Evolutionary conservation across 2,797 vertebrate genomes (phyloP).

Genomic region (Ammospiza maritima): DNA sequence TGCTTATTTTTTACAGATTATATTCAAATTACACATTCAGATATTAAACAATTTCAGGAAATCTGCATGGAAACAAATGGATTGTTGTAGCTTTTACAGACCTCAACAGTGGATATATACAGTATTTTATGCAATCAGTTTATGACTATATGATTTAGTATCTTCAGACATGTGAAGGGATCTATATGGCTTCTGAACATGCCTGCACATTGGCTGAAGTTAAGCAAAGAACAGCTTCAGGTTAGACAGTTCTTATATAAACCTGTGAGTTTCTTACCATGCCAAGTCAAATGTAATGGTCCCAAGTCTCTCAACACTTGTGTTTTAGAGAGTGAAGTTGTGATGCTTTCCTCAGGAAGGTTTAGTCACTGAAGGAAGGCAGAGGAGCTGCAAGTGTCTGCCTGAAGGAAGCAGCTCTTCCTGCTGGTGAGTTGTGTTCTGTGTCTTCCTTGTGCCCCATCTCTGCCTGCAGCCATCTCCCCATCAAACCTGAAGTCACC

Average conservation of each 20-base stretch:
- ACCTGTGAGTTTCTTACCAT: neutral
- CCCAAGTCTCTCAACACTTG: neutral
- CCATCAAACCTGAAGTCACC: accelerated
- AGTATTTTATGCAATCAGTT: conserved; percentile 56
- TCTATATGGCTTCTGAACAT: conserved; percentile 79
- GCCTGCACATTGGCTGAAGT: conserved; percentile 76
- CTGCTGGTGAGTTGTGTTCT: neutral
- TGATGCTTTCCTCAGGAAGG: neutral
- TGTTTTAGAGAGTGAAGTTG: neutral
- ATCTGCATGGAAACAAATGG: neutral
- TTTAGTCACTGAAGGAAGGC: neutral
- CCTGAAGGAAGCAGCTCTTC: neutral
- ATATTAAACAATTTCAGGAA: neutral
- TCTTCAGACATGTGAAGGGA: conserved; percentile 74
- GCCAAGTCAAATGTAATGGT: neutral
- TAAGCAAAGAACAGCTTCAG: conserved; percentile 1
- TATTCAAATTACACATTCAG: neutral
- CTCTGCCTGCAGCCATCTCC: neutral
- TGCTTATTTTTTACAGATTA: neutral
- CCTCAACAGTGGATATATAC: conserved; percentile 77
- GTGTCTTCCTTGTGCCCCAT: accelerated
- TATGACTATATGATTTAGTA: neutral
- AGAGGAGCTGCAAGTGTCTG: neutral
- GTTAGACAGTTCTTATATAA: neutral
- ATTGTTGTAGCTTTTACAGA: neutral